Base-by-base conservation (phyloP, 2,113 vertebrate genomes). In the Hemibagrus wyckioides region DNA sequence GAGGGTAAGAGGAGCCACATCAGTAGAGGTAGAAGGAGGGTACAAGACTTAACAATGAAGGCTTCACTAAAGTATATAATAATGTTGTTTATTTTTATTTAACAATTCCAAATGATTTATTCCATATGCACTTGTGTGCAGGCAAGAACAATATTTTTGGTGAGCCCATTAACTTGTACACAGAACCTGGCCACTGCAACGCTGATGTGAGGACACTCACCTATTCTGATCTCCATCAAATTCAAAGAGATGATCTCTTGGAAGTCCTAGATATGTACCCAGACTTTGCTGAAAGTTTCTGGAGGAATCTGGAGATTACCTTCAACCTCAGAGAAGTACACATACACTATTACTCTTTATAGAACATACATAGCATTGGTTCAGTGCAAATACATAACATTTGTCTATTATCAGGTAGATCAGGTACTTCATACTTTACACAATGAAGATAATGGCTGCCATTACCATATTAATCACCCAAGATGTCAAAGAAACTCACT, bases 231-330 rank as follows among this genome's bases (percentile, higher is more conserved):
- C 92, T 99, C 89, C 98, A 99, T 91, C 96, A 96, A 88, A 99
- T 99, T 92, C 96, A 94, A 85, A 94, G 97, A 1, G 95, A 98
- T 4, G 97, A 99, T 92, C 95, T 99, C 80, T 94, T 99, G 83
- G 97, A 99, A 91, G 97, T 99, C 81, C 90, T 99, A 86, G 97
- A 99, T 89, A 95, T 99, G 93, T 99, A 98, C 88, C 98, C 98
- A 0, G 92, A 93, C 80, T 99, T 99, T 89, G 97, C 97, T 1
- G 96, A 97, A 93, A 96, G 95, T 89, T 99, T 99, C 94, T 99
- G 98, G 98, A 97, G 95, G 91, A 98, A 98, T 92, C 91, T 99
- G 86, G 97, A 99, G 90, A 97, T 99, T 93, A 98, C 97, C 2
- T 98, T 97, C 92, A 97, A 99, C 93, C 94, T 99, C 21, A 94